A percentile compares a stretch with the other conserved stretches of the same genome.
phyloP scores from a whole-genome alignment of 2,888 invertebrate species.

The Prosopocoilus inquinatus region DNA sequence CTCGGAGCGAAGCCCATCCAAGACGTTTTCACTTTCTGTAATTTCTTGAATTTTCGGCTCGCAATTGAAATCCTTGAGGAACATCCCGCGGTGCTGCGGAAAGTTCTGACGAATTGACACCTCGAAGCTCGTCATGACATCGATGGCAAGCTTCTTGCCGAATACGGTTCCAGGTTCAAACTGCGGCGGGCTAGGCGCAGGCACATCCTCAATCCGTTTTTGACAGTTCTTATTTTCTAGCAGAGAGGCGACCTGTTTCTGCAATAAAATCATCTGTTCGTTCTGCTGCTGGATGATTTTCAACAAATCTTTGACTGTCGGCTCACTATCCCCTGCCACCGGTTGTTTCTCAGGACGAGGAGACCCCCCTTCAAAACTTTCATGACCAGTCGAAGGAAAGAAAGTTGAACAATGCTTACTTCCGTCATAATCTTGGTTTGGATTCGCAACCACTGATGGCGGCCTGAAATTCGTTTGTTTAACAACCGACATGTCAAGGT shows the following conservation, averaged over 20 bases:
- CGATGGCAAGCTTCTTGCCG: slow-evolving; percentile 59
- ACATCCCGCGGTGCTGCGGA: slow-evolving; percentile 9
- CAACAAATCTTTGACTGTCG: slow-evolving; percentile 60
- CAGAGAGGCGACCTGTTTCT: slow-evolving; percentile 63
- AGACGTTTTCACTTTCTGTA: slow-evolving; percentile 26
- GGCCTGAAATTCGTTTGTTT: no score
- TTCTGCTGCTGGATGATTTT: slow-evolving; percentile 67
- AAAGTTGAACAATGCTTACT: no score
- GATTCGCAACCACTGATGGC: no score
- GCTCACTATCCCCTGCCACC: slow-evolving; percentile 45
- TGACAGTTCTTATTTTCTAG: slow-evolving; percentile 40
- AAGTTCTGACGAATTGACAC: slow-evolving; percentile 46
- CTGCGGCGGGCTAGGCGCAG: slow-evolving; percentile 25
- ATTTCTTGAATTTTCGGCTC: slow-evolving; percentile 43
- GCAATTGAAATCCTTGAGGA: slow-evolving; percentile 20
- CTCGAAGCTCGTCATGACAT: slow-evolving; percentile 72
- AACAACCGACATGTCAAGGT: no score
- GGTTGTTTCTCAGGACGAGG: no score
- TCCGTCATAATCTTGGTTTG: no score
- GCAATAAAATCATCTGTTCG: slow-evolving; percentile 63
- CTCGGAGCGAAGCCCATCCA: slow-evolving; percentile 10
- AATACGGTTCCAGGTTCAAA: slow-evolving; percentile 13
- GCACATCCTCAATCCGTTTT: slow-evolving; percentile 32
- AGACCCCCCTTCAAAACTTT: no score
- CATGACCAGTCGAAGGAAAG: no score